Evolutionary conservation across 2,113 vertebrate species (phyloP).

Genomic region (Scophthalmus maximus): DNA sequence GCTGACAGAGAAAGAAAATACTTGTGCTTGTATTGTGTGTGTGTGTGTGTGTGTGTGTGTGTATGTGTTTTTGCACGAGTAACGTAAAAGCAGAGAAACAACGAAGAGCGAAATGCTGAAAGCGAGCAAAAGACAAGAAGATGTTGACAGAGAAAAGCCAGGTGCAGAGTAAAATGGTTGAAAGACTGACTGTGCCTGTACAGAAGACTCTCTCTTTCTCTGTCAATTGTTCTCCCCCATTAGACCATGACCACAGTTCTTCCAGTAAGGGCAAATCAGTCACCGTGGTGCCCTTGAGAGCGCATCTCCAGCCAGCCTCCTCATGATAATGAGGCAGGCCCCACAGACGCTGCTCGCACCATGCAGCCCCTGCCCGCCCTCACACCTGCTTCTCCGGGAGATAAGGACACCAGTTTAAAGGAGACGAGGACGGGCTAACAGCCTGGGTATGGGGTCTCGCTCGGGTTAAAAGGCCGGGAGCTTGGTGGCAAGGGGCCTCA

Average conservation of each 20-base stretch:
- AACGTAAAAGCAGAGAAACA: conserved; percentile 12
- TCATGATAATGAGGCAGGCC: conserved; percentile 65
- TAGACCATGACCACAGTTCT: conserved; percentile 56
- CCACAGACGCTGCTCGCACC: conserved; percentile 27
- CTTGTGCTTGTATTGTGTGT: not conserved
- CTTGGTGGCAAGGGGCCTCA: conserved; percentile 3
- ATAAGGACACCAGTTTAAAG: conserved; percentile 60
- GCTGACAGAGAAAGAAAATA: conserved; percentile 16
- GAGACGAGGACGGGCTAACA: conserved; percentile 22
- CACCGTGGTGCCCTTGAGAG: conserved; percentile 74
- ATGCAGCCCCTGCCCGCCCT: conserved; percentile 52
- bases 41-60: conserved; percentile 6
- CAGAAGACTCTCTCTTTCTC: conserved; percentile 19
- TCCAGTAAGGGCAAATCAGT: conserved; percentile 44
- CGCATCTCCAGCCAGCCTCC: conserved; percentile 46
- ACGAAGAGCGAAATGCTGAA: not conserved
- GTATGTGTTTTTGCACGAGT: not conserved
- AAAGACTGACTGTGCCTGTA: not conserved
- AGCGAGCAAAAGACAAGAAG: conserved; percentile 1
- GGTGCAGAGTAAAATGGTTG: not conserved
- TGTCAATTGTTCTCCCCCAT: conserved; percentile 37
- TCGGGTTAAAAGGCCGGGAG: conserved; percentile 8
- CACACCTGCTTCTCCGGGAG: conserved; percentile 53
- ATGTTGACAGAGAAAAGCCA: conserved; percentile 1
- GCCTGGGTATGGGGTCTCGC: conserved; percentile 5